phyloP scores from a whole-genome alignment of 2,113 vertebrate species.

The Pelmatolapia mariae region DNA sequence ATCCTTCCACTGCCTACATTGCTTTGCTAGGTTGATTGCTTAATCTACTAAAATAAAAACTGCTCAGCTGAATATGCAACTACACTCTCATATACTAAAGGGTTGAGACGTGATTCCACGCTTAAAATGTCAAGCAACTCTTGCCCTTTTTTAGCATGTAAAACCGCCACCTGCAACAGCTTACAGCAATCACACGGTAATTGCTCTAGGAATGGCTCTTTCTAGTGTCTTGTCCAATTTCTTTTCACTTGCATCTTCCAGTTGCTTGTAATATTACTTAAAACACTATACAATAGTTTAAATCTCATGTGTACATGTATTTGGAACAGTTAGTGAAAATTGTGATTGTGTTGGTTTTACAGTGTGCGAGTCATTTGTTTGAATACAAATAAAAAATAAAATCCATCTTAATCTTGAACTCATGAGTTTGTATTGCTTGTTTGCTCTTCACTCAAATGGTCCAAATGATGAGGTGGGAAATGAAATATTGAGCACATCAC shows the following conservation, averaged over 20 bases:
- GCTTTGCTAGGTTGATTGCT: background rate
- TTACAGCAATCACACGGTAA: background rate
- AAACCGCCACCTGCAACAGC: background rate
- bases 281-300: background rate
- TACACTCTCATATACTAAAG: background rate
- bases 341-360: background rate
- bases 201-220: background rate
- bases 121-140: background rate
- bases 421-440: background rate
- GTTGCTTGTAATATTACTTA: background rate
- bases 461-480: background rate
- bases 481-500: background rate
- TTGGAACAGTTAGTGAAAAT: background rate
- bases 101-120: fast-evolving
- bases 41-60: background rate
- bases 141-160: background rate
- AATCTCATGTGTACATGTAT: background rate
- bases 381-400: background rate
- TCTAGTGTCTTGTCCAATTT: background rate
- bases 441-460: background rate
- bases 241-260: background rate
- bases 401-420: background rate
- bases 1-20: background rate
- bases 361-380: background rate
- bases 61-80: background rate